These are phyloP conservation scores for Buceros bicornis DNA, from an alignment of 2,797 vertebrate species.

Conservation along the genomic window DNA sequence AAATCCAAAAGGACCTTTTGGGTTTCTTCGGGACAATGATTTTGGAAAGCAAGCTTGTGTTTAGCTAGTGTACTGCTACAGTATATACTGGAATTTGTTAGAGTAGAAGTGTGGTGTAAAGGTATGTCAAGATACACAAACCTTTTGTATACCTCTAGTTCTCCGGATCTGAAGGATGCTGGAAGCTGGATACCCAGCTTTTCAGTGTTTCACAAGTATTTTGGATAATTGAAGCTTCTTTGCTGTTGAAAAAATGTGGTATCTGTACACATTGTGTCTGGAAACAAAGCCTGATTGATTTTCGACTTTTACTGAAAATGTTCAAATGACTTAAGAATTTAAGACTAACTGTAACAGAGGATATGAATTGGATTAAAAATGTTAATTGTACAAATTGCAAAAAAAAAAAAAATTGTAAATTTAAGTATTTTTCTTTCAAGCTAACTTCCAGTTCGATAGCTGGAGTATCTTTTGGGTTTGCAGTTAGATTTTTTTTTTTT, in stretches of 20 bases:
- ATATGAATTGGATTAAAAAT: background rate
- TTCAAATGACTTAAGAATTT: background rate
- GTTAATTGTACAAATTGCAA: background rate
- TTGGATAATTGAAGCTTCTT: background rate
- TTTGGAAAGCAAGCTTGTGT: background rate
- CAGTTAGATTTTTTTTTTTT: background rate
- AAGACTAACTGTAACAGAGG: background rate
- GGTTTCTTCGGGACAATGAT: background rate
- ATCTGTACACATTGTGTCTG: background rate
- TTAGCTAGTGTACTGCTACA: background rate
- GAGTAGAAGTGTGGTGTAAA: background rate
- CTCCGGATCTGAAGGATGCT: background rate
- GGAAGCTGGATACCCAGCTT: background rate
- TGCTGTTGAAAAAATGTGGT: background rate
- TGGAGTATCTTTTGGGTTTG: background rate
- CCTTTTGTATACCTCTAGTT: background rate
- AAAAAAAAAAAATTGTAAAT: background rate
- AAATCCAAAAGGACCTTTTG: background rate
- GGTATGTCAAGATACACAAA: background rate
- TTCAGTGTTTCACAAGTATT: background rate
- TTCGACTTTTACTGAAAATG: background rate
- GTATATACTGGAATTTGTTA: background rate
- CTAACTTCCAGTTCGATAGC: background rate
- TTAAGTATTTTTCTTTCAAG: background rate
- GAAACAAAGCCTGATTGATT: background rate